These are phyloP conservation scores for Clamator glandarius DNA, from an alignment of 2,797 vertebrate species.

Conservation along the genomic window DNA sequence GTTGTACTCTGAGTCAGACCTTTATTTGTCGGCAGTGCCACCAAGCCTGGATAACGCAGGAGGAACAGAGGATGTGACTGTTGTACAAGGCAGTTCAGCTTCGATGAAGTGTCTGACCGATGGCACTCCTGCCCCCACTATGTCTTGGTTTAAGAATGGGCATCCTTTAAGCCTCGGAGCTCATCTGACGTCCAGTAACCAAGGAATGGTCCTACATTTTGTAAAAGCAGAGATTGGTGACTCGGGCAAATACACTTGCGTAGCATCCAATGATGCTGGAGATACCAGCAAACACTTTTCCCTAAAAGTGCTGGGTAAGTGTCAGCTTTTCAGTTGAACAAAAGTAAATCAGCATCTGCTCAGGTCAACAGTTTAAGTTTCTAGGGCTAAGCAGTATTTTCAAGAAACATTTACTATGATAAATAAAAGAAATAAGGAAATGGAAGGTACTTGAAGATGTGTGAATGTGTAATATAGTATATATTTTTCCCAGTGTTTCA, in stretches of 20 bases:
- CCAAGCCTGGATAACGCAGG: slow-evolving; percentile 88
- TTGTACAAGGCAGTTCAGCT: slow-evolving; percentile 82
- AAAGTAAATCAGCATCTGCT: not conserved
- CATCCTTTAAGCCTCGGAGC: slow-evolving; percentile 57
- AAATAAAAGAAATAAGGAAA: not conserved
- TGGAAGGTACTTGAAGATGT: not conserved
- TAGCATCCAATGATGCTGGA: slow-evolving; percentile 89
- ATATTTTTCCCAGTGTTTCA: not conserved
- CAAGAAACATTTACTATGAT: not conserved
- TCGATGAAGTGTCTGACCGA: slow-evolving; percentile 84
- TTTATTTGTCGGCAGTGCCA: slow-evolving; percentile 81
- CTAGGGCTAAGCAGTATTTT: not conserved
- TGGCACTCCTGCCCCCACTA: slow-evolving; percentile 84
- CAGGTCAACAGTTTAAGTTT: not conserved
- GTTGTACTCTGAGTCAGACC: not conserved
- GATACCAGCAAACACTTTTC: slow-evolving; percentile 87
- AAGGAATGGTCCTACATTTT: slow-evolving; percentile 86
- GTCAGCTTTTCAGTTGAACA: not conserved
- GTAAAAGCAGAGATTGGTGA: slow-evolving; percentile 73
- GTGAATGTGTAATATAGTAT: not conserved
- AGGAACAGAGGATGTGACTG: slow-evolving; percentile 86
- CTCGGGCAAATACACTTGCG: slow-evolving; percentile 87
- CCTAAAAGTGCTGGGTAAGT: slow-evolving; percentile 90
- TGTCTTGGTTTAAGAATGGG: slow-evolving; percentile 88
- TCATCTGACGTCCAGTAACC: slow-evolving; percentile 73